A percentile compares a stretch with the other conserved stretches of the same genome.
Evolutionary conservation across 2,113 vertebrate genomes (phyloP).

Genomic region (Cepphus grylle): DNA sequence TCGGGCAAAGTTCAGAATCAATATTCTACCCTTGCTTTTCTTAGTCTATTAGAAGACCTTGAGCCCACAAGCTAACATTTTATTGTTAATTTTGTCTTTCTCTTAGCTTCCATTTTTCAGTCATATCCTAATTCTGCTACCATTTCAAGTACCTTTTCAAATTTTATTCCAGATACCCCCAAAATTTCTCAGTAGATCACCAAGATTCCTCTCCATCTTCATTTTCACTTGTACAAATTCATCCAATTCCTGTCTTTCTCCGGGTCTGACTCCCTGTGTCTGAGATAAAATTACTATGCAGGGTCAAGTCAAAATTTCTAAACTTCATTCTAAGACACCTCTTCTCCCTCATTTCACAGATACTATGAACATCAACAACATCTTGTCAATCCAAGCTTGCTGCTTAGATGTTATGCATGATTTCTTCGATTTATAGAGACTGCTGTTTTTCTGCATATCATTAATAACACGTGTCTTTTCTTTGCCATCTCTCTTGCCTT

Average conservation of each 20-base stretch:
- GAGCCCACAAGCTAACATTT: not conserved
- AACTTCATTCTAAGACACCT: not conserved
- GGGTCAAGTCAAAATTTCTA: not conserved
- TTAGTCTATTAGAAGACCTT: not conserved
- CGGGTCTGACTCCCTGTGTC: not conserved
- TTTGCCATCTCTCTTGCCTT: not conserved
- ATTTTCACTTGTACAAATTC: not conserved
- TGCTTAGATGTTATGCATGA: not conserved
- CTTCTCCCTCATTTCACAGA: not conserved
- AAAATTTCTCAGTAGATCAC: not conserved
- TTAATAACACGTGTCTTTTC: not conserved
- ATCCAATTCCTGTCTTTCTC: not conserved
- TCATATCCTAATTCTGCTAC: not conserved
- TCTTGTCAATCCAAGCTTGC: not conserved
- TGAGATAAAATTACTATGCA: not conserved
- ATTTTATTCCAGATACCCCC: not conserved
- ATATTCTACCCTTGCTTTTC: not conserved
- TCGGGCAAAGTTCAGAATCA: not conserved
- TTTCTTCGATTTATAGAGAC: not conserved
- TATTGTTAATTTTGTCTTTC: not conserved
- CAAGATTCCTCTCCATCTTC: not conserved
- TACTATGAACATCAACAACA: not conserved
- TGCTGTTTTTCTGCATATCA: not conserved
- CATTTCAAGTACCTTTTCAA: not conserved
- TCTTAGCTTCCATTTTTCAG: not conserved